These are phyloP conservation scores for Neotoxoptera formosana DNA, from an alignment of 1,140 invertebrate genomes.

Conservation along the genomic window DNA sequence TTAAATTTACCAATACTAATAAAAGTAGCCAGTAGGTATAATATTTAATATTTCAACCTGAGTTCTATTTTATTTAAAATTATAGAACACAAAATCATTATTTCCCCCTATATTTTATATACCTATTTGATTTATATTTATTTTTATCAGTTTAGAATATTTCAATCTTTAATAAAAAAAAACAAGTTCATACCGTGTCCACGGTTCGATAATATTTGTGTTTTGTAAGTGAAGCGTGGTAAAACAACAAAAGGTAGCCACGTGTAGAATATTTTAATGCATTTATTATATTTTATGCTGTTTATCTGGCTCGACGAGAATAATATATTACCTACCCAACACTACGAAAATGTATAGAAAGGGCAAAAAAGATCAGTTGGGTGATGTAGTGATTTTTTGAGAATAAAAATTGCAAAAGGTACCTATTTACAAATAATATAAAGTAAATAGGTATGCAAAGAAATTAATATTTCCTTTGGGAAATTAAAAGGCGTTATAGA, in stretches of 20 bases:
- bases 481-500: not conserved
- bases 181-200: no score
- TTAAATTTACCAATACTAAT: not conserved
- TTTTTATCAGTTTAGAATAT: not conserved
- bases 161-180: not conserved
- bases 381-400: no score
- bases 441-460: not conserved
- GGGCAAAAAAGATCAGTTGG: not conserved
- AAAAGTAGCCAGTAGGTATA: not conserved
- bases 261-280: not conserved
- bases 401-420: no score
- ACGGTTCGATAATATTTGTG: not conserved
- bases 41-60: not conserved
- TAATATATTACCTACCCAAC: not conserved
- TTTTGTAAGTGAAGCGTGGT: not conserved
- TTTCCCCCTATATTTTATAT: not conserved
- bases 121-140: not conserved
- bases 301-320: not conserved
- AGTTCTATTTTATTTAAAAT: not conserved
- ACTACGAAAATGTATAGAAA: not conserved
- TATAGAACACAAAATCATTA: not conserved
- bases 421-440: not conserved
- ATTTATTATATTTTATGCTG: not conserved
- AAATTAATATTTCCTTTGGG: not conserved
- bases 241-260: not conserved